phyloP scores from a whole-genome alignment of 2,888 invertebrate genomes.

The Volucella zonaria region DNA sequence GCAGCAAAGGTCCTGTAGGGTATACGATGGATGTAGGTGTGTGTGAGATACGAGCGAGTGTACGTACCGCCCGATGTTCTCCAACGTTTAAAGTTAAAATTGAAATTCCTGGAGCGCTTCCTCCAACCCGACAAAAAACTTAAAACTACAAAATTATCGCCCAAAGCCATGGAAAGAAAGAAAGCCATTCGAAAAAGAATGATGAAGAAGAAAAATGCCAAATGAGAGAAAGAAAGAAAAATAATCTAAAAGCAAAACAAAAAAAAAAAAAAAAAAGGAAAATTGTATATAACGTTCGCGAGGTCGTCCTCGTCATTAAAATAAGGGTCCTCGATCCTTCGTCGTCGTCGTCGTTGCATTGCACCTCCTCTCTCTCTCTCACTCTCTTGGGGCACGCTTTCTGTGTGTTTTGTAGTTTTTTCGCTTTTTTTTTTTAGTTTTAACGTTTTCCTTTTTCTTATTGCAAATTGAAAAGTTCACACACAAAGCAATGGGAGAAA shows the following conservation, averaged over 20 bases:
- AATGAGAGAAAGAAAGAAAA: slow-evolving; percentile 67
- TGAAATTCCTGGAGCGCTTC: slow-evolving; percentile 70
- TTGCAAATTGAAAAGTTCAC: slow-evolving; percentile 71
- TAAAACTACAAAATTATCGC: slow-evolving; percentile 72
- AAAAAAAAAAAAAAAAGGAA: slow-evolving; percentile 2
- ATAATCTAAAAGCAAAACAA: too few relatives aligned
- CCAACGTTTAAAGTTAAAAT: slow-evolving; percentile 66
- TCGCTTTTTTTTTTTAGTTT: too few relatives aligned
- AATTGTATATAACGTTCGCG: slow-evolving; percentile 68
- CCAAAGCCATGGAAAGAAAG: slow-evolving; percentile 58
- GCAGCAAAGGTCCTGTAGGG: not conserved
- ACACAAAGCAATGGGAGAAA: slow-evolving; percentile 50
- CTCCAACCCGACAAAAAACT: slow-evolving; percentile 65
- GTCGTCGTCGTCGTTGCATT: not conserved
- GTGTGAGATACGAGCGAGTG: slow-evolving; percentile 6
- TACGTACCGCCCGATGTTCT: not conserved
- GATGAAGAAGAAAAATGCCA: slow-evolving; percentile 70
- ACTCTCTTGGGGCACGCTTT: slow-evolving; percentile 27
- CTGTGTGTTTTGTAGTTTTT: slow-evolving; percentile 15
- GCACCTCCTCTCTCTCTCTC: not conserved
- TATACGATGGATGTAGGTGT: not conserved
- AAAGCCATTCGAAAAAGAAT: slow-evolving; percentile 57
- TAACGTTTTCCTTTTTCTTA: slow-evolving; percentile 42
- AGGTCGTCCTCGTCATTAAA: slow-evolving; percentile 71
- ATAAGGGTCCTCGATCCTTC: slow-evolving; percentile 69